Base-by-base conservation (phyloP, 2,797 vertebrate genomes). In the Spondyliosoma cantharus region DNA sequence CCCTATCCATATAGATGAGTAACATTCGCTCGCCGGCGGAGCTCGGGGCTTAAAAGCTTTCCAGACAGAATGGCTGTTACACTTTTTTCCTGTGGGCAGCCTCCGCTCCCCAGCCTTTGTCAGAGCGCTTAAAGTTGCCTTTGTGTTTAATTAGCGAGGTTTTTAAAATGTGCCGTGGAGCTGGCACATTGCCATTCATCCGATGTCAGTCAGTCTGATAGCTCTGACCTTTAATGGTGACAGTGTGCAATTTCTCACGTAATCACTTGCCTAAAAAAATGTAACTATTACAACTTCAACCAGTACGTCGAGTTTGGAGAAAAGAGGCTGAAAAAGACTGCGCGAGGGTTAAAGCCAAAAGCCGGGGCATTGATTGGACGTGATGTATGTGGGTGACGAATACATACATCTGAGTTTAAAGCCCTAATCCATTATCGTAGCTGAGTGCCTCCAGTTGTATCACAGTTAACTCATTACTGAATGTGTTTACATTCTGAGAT, bases 171-270 rank as follows among this genome's bases (percentile, higher is more conserved):
- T 67, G 77, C 90, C 83, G 82, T 86, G 82, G 80, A 90, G 83
- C 80, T 52, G 60, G 78, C 76, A 76, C 82, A 81, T 81, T 88
- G 78, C 87, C 85, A 91, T 93, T 91, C 80, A 83, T 86, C 64
- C 79, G 54, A 85, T 90, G 90, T 90, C 91, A 91, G 80, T 90
- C 86, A 88, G 77, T 67, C 90, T 91, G 90, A 93, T 83, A 56
- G 81, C 82, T 86, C 80, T 89, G 90, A 94, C 92, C 91, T 95
- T 94, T 93, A 80, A 85, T 75, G 43, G 76, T 88, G 81, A 89
- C 90, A 89, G 91, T 89, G 85, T 92, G 94, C 76, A 89, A 82
- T 89, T 88, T 78, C 74, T 75, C 71, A 82, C 85, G 88, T 87
- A 85, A 91, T 93, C 71, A 77, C 90, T 80, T 80, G 72, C 82